Evolutionary conservation across 2,113 vertebrate species (phyloP).

Genomic region (Gasterosteus nipponicus): DNA sequence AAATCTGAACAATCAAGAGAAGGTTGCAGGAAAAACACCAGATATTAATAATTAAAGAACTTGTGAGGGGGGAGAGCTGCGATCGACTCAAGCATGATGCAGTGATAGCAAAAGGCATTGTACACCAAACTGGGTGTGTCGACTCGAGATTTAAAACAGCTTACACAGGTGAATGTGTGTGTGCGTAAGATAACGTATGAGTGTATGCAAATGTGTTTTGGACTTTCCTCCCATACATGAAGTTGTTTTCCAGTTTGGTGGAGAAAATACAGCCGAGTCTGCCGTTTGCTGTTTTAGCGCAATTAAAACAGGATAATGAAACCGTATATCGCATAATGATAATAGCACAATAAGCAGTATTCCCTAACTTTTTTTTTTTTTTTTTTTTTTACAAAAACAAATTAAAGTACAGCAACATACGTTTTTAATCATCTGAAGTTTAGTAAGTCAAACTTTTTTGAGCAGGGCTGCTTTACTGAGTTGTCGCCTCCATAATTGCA

Average conservation of each 20-base stretch:
- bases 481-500: background rate
- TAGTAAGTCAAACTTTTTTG: conserved; percentile 12
- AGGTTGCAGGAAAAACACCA: background rate
- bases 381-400: conserved; percentile 16
- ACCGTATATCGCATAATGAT: no score
- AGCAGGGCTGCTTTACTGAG: conserved; percentile 1
- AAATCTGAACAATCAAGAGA: background rate
- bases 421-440: conserved; percentile 18
- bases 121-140: background rate
- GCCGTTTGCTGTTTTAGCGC: no score
- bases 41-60: background rate
- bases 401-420: conserved; percentile 9
- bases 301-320: no score
- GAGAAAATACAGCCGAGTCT: no score
- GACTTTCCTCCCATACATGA: no score
- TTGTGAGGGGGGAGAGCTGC: background rate
- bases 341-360: no score
- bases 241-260: no score
- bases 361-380: background rate
- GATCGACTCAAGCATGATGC: background rate
- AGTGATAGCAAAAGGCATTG: no score
- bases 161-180: no score
- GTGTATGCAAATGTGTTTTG: no score
- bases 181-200: no score
- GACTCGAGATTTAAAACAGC: background rate